Evolutionary conservation across 2,113 vertebrate species (phyloP), one percentile per base, ranked within the genome.

Genomic region (Calyptomena viridis): DNA sequence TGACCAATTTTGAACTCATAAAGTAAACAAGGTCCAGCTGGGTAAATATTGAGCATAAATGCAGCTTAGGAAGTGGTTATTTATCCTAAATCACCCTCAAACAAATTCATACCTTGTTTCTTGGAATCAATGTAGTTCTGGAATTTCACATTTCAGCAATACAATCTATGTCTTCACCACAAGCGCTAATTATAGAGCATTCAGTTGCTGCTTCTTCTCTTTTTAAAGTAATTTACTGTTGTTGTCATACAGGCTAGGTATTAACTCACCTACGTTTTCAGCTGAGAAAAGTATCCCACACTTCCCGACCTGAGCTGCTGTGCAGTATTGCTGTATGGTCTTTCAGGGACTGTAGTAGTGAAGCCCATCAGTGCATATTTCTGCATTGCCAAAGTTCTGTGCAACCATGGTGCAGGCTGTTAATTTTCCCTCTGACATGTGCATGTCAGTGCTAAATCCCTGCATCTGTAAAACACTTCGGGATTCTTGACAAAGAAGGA

Each of bases 181-280:
- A 90, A 90, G 20, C 20, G 53, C 59, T 67, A 56, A 88, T 64
- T 95, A 88, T 0, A 88, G 42, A 75, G 5, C 77, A 27, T 39
- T 86, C 79, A 63, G 31, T 28, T 50, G 37, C 67, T 62, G 31
- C 50, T 79, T 1, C 19, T 75, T 67, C n/a, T 80, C 47, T 64
- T 86, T 71, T 59, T 14, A 82, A 66, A 74, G 40, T 15, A 68
- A 81, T 74, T 73, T 46, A 75, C 16, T 10, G 8, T 24, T 55
- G 35, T 59, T 84, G 52, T 82, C n/a, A 58, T 14, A 56, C 23
- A 67, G 52, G 42, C 59, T 39, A 75, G 7, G 21, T 67, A 17
- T 77, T 35, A 88, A 93, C 95, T 96, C 93, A 95, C 87, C 95
- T 89, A 76, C 31, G 50, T 76, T 74, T 89, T 83, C 95, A 95